Conservation (phyloP, 2,888 invertebrate species). For the Pristionchus mayeri region DNA sequence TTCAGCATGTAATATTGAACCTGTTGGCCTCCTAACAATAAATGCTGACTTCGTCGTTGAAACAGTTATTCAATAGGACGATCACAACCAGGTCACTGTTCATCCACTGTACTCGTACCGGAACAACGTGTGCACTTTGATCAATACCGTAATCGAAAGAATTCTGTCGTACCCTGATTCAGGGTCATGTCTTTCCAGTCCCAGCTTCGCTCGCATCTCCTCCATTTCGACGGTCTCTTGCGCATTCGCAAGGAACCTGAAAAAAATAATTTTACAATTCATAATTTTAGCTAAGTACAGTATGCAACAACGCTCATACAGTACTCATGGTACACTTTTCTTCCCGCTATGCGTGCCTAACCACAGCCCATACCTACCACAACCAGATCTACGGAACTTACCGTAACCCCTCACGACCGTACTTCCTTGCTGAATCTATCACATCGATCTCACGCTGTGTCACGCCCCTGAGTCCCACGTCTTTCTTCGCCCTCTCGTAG, state of each 20-base stretch:
- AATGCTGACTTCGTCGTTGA: too few relatives aligned
- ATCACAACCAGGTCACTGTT: too few relatives aligned
- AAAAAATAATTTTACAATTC: neutral
- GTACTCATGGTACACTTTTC: too few relatives aligned
- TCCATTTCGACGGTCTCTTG: neutral
- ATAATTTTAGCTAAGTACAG: too few relatives aligned
- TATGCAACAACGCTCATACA: too few relatives aligned
- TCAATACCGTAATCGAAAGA: too few relatives aligned
- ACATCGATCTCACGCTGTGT: conserved; percentile 25
- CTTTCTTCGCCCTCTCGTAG: conserved; percentile 39
- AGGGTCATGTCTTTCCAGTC: neutral
- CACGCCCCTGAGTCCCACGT: neutral
- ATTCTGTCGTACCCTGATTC: neutral
- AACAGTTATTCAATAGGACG: too few relatives aligned
- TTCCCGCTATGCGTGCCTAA: neutral
- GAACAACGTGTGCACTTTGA: too few relatives aligned
- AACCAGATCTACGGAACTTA: too few relatives aligned
- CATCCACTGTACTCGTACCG: too few relatives aligned
- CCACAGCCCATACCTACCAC: neutral
- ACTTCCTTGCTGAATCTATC: neutral
- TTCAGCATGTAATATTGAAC: too few relatives aligned
- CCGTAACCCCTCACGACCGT: conserved; percentile 25
- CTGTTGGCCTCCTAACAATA: too few relatives aligned
- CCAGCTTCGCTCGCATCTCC: neutral
- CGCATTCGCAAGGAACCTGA: neutral